These are phyloP conservation scores for Frankliniella intonsa DNA, from an alignment of 2,888 invertebrate genomes.

Conservation along the genomic window DNA sequence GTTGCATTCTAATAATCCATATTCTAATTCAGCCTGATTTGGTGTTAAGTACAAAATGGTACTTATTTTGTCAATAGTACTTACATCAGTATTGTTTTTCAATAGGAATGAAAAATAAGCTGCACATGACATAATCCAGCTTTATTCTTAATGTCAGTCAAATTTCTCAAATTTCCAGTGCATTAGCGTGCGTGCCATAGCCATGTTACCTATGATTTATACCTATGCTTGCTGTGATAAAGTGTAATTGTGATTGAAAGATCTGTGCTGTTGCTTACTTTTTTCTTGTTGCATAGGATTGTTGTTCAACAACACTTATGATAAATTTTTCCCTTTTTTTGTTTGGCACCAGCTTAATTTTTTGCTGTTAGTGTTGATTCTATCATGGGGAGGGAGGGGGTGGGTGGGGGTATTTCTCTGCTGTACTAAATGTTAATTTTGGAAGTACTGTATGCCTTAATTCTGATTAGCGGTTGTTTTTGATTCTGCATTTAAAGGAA, in stretches of 20 bases:
- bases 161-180: neutral
- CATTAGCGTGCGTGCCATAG: neutral
- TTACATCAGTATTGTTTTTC: neutral
- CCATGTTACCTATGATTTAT: neutral
- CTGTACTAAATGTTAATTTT: too few relatives aligned
- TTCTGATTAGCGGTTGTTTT: too few relatives aligned
- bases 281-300: neutral
- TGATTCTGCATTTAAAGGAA: too few relatives aligned
- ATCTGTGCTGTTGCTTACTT: neutral
- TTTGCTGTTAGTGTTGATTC: neutral
- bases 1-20: neutral
- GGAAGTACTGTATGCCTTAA: too few relatives aligned
- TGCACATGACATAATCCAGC: neutral
- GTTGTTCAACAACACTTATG: neutral
- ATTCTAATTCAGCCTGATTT: neutral
- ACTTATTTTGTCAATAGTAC: neutral
- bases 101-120: neutral
- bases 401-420: too few relatives aligned
- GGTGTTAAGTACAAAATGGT: neutral
- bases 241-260: neutral
- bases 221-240: conserved; percentile 6
- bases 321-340: neutral
- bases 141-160: neutral
- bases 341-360: neutral
- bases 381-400: too few relatives aligned